Evolutionary conservation across 2,888 invertebrate genomes (phyloP), one percentile per base, ranked within the genome.

Genomic region (Pegoplata infirma): DNA sequence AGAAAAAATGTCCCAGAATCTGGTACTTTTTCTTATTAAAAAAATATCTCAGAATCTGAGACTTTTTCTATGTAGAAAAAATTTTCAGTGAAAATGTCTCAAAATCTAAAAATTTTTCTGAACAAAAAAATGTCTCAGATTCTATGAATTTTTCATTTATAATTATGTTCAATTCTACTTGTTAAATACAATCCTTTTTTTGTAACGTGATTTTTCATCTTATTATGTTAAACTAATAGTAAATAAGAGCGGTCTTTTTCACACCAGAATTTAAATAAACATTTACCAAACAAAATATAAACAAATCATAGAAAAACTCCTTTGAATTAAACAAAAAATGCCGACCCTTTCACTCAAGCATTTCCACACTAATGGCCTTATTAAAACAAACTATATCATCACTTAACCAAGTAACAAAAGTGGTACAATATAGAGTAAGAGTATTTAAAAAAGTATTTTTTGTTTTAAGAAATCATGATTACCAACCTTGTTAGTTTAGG

Each of bases 161-260:
- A n/a, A n/a, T n/a, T n/a, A n/a, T n/a, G n/a, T n/a, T n/a, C 6
- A 4, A 10, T 10, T 32, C 10, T 32, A 10, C 32, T n/a, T n/a
- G n/a, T n/a, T n/a, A 10, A 10, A 6, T 10, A 32, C 8, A 32
- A 17, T 36, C 2, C 7, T 36, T 47, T 51, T 25, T 44, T 16
- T 58, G 6, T 51, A 36, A 72, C 19, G 67, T 72, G 72, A 68
- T 69, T 68, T 72, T 71, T 49, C 53, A 32, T 25, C 8, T 66
- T 36, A 59, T 73, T 76, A 44, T 67, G 25, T 51, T 73, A 73
- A 72, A 51, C 36, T 63, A 73, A 77, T 77, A 14, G 53, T 68
- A 51, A 51, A 19, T 40, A 66, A 66, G 61, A 56, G 72, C n/a
- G 77, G 72, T 17, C 36, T 63, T 64, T 77, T 55, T 77, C 63